Evolutionary conservation across 2,888 invertebrate genomes (phyloP), one percentile per base, ranked within the genome.

Genomic region (Choreutis nemorana): DNA sequence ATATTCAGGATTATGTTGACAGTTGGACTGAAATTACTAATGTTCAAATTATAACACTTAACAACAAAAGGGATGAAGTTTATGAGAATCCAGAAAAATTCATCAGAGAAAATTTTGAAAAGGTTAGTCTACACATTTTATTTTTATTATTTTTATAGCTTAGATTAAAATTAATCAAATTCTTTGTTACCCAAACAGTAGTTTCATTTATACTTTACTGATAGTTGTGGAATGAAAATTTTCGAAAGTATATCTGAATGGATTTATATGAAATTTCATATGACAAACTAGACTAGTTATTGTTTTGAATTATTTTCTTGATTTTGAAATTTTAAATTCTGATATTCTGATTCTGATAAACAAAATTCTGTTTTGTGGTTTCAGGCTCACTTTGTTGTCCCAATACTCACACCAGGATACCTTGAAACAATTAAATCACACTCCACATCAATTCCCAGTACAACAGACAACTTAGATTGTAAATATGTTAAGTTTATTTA

Each of bases 301-400:
- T n/a, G n/a, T n/a, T n/a, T n/a, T n/a, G n/a, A n/a, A n/a, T n/a
- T n/a, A n/a, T n/a, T n/a, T n/a, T n/a, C n/a, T n/a, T 21, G 2
- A 1, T 21, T 21, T 21, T 3, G 3, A 21, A 21, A 8, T 21
- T 21, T 21, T 21, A n/a, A 21, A 4, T 4, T 21, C 3, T 21
- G n/a, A 2, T 21, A 4, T 5, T n/a, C 9, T 21, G 9, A 21
- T 21, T 3, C 9, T 21, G 8, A 3, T 4, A 21, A 21, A 21
- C 3, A 4, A 21, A 9, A 13, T 15, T 26, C n/a, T n/a, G n/a
- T 23, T 28, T 34, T 33, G 44, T 36, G 34, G 33, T 61, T 63
- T 34, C 64, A 83, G 83, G 83, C 82, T 31, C 65, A 81, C 41
- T 81, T 73, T 41, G 60, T 83, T 36, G 67, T 83, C 34, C 83